Conservation (phyloP, 2,888 invertebrate species). For the Seladonia tumulorum region DNA sequence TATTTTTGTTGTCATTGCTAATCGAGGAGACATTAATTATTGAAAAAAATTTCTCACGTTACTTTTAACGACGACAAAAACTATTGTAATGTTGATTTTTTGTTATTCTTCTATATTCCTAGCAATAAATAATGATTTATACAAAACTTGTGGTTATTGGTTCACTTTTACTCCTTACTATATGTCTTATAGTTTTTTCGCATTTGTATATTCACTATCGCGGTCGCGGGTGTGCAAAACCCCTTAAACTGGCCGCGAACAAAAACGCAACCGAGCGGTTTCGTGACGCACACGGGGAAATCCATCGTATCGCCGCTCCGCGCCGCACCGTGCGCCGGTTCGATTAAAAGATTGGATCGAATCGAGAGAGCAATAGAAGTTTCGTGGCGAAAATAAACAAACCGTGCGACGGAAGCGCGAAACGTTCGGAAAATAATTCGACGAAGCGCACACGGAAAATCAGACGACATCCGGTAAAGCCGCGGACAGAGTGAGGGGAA, state of each 20-base stretch:
- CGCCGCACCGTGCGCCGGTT: background rate
- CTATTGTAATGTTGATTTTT: too few relatives aligned
- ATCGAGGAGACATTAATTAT: too few relatives aligned
- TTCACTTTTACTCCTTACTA: too few relatives aligned
- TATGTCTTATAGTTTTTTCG: too few relatives aligned
- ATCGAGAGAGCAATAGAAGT: background rate
- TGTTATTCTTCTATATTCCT: too few relatives aligned
- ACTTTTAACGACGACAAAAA: too few relatives aligned
- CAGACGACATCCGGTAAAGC: constrained; percentile 16
- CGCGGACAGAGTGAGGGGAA: background rate
- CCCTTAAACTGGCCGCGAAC: background rate
- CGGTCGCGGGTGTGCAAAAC: background rate
- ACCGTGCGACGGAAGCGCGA: constrained; percentile 5
- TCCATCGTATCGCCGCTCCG: background rate
- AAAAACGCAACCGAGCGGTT: background rate
- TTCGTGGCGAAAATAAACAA: constrained; percentile 29
- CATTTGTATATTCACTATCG: too few relatives aligned
- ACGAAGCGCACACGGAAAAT: constrained; percentile 30
- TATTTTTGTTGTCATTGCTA: too few relatives aligned
- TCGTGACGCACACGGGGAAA: background rate
- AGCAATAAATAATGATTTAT: too few relatives aligned
- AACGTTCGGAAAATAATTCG: constrained; percentile 52
- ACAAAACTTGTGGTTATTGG: too few relatives aligned
- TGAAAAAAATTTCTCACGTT: too few relatives aligned
- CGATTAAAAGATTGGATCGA: constrained; percentile 19